phyloP scores from a whole-genome alignment of 2,797 vertebrate species.

The Rhynchotus rufescens region DNA sequence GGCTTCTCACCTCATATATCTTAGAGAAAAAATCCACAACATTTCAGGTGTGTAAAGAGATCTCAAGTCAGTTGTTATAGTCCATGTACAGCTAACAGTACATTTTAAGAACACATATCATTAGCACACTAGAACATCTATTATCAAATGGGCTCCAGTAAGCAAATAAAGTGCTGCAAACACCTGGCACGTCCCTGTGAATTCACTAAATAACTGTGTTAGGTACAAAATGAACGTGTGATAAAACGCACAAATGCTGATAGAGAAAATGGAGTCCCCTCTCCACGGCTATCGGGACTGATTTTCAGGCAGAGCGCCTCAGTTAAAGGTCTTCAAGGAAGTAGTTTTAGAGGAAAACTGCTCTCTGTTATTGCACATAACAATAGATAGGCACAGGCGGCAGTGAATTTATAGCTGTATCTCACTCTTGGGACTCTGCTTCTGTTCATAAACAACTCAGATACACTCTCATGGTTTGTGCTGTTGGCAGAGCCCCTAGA shows the following conservation, averaged over 20 bases:
- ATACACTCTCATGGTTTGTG: constrained; percentile 56
- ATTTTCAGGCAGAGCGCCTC: constrained; percentile 50
- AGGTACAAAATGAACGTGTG: constrained; percentile 7
- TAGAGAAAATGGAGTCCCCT: constrained; percentile 37
- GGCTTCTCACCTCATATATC: not conserved
- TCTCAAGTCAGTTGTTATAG: not conserved
- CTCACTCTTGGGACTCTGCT: constrained; percentile 61
- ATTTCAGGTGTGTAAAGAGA: not conserved
- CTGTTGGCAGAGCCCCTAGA: constrained; percentile 56
- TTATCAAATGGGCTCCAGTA: not conserved
- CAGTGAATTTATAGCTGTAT: constrained; percentile 58
- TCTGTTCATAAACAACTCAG: constrained; percentile 73
- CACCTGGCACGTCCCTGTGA: not conserved
- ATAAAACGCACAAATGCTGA: not conserved
- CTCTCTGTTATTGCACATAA: constrained; percentile 64
- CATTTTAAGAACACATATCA: not conserved
- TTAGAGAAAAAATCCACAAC: not conserved
- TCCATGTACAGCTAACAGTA: not conserved
- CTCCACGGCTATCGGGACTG: not conserved
- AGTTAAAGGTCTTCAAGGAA: constrained; percentile 51
- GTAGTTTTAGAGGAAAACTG: constrained; percentile 42
- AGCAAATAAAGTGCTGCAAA: not conserved
- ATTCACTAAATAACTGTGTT: not conserved
- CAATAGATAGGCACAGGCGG: constrained; percentile 63
- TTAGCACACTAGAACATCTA: not conserved